Percentiles rank a stretch among this genome's conserved stretches.
These are phyloP conservation scores for Anthonomus grandis DNA, from an alignment of 1,140 invertebrate genomes.

Conservation along the genomic window DNA sequence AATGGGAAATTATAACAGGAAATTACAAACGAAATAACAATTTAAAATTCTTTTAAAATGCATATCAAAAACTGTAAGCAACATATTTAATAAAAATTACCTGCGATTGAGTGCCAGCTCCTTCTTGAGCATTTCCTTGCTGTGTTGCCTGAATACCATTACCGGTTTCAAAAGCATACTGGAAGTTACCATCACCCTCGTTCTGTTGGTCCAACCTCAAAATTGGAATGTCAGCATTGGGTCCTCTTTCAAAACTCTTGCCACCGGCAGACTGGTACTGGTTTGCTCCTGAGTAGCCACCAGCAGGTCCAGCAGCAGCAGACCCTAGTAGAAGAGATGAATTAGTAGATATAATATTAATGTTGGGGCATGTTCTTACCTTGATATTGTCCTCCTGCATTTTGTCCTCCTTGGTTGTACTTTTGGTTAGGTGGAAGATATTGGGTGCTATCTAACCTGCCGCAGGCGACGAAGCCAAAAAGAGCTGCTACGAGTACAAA, in stretches of 20 bases:
- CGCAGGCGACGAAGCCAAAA: constrained; percentile 29
- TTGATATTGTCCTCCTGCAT: constrained; percentile 4
- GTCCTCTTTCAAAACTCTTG: constrained; percentile 2
- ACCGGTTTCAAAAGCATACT: constrained; percentile 57
- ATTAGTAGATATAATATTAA: neutral
- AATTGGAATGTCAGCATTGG: constrained; percentile 49
- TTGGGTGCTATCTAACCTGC: constrained; percentile 57
- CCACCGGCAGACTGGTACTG: constrained; percentile 21
- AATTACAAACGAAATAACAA: too few relatives aligned
- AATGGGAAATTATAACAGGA: too few relatives aligned
- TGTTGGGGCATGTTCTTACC: constrained; percentile 4
- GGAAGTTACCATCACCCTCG: constrained; percentile 46
- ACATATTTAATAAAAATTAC: constrained; percentile 2
- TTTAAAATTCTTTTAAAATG: too few relatives aligned
- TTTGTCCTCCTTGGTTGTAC: constrained; percentile 40
- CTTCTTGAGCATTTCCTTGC: constrained; percentile 58
- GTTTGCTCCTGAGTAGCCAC: neutral
- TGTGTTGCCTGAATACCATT: constrained; percentile 59
- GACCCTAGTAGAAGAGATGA: neutral
- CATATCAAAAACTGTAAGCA: too few relatives aligned
- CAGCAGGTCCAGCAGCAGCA: neutral
- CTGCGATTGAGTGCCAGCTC: constrained; percentile 59
- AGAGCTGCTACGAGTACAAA: constrained; percentile 24
- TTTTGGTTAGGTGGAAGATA: constrained; percentile 50
- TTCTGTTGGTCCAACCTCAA: constrained; percentile 30